These are phyloP conservation scores for Phataginus tricuspis DNA, from an alignment of 2,797 vertebrate genomes.

Conservation along the genomic window DNA sequence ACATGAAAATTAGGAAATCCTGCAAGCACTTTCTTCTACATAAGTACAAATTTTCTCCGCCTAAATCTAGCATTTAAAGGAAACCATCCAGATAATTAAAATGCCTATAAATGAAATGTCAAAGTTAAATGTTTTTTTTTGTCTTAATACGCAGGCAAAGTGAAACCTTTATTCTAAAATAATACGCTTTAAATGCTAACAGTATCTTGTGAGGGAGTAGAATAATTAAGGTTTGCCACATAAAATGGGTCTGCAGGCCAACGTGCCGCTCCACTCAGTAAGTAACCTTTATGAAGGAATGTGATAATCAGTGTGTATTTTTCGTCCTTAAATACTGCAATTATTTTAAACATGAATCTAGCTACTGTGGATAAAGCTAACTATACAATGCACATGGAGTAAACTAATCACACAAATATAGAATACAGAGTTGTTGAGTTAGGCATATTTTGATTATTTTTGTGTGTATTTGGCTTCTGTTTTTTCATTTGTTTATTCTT, in stretches of 20 bases:
- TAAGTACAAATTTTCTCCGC: constrained; percentile 86
- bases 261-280: constrained; percentile 46
- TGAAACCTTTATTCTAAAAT: constrained; percentile 85
- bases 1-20: constrained; percentile 89
- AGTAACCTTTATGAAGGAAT: constrained; percentile 80
- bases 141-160: constrained; percentile 77
- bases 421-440: constrained; percentile 65
- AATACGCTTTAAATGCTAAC: constrained; percentile 83
- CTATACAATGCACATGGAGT: constrained; percentile 53
- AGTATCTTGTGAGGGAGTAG: constrained; percentile 77
- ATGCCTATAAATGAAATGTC: constrained; percentile 89
- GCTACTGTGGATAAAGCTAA: constrained; percentile 76
- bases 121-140: constrained; percentile 87
- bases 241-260: constrained; percentile 79
- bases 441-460: constrained; percentile 67
- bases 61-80: constrained; percentile 87
- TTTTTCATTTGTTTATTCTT: background rate
- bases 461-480: constrained; percentile 20
- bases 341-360: constrained; percentile 81
- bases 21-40: constrained; percentile 85
- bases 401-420: constrained; percentile 77
- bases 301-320: constrained; percentile 74
- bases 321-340: constrained; percentile 78
- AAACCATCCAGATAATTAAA: constrained; percentile 90
- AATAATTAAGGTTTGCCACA: constrained; percentile 83